Evolutionary conservation across 64 coral and sea anemone genomes (phyloP), one percentile per base, ranked within the genome.

Genomic region (Platygyra sinensis): DNA sequence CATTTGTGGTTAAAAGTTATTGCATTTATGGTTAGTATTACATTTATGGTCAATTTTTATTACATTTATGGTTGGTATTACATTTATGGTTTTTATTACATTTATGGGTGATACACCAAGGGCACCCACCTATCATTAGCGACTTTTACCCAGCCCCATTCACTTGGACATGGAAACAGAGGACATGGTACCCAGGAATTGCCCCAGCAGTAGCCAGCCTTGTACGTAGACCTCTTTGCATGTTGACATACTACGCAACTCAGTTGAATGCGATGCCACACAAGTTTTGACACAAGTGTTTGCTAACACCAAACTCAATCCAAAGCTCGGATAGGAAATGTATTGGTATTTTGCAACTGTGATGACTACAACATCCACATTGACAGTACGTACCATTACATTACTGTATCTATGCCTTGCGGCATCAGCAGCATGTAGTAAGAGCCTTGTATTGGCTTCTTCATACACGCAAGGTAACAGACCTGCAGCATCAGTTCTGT

Each of bases 141-240:
- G 17, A n/a, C 75, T n/a, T 27, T 28, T 30, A 75, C 73, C 82
- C 62, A 87, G 19, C 82, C 90, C 60, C 74, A 87, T 87, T 92
- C 90, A 67, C 78, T 84, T 84, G 79, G 52, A 72, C 28, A 75
- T 18, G 89, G 89, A 49, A 91, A 36, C 18, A 6, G 89, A 91
- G 36, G 42, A 79, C 78, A 83, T 17, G 51, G 25, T 22, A 76
- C 30, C 52, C 77, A 62, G 11, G 24, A 17, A 59, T 72, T 74
- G 38, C 86, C 71, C 85, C 86, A 87, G 71, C 61, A 72, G 19
- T 80, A 49, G 16, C 89, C 65, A 32, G 65, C 59, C 57, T 86
- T 74, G 59, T 71, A 86, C 30, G 27, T 15, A 5, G 51, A 49
- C 20, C 85, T 30, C 65, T 42, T 93, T 30, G 67, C 51, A 11